These are phyloP conservation scores for Ceratitis capitata DNA, from an alignment of 1,140 invertebrate genomes.

Conservation along the genomic window DNA sequence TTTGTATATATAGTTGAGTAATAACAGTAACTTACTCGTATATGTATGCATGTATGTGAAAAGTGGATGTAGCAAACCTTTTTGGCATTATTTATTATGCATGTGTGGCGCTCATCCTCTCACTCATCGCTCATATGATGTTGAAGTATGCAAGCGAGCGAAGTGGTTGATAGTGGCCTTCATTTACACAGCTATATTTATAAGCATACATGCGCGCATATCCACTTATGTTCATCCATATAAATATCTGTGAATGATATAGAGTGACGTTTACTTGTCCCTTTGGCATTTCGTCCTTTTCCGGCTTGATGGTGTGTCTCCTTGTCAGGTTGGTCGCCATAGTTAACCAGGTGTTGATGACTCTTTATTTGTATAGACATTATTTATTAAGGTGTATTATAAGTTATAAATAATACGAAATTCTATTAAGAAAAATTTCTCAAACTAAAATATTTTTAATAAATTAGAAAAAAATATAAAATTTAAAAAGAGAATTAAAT, in stretches of 20 bases:
- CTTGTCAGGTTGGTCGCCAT: background rate
- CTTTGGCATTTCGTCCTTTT: background rate
- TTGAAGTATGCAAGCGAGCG: background rate
- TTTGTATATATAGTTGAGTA: no score
- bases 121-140: no score
- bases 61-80: background rate
- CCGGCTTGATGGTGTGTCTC: background rate
- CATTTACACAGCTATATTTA: background rate
- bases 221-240: background rate
- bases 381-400: no score
- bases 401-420: no score
- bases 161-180: background rate
- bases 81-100: background rate
- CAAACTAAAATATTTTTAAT: no score
- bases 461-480: no score
- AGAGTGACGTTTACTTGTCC: constrained; percentile 14
- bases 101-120: background rate
- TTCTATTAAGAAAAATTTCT: no score
- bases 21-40: background rate
- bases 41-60: background rate
- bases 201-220: background rate
- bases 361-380: background rate
- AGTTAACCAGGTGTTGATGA: background rate
- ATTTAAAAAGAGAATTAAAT: no score
- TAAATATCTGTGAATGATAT: constrained; percentile 1